A percentile compares a stretch with the other conserved stretches of the same genome.
These are phyloP conservation scores for Tetheella fluctuosa DNA, from an alignment of 2,888 invertebrate genomes.

Conservation along the genomic window DNA sequence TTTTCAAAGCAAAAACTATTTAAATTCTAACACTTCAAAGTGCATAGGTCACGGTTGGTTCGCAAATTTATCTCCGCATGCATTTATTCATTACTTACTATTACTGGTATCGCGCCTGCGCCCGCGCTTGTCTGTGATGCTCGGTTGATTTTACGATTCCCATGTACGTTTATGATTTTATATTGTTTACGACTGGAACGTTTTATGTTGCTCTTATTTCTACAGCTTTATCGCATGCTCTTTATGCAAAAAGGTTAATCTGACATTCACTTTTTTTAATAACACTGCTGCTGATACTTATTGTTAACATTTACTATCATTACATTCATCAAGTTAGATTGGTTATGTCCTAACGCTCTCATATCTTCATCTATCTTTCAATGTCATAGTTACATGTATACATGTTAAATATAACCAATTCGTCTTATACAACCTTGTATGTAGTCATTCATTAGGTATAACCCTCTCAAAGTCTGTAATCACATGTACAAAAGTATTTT, in stretches of 20 bases:
- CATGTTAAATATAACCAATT: too few relatives aligned
- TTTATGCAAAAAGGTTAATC: neutral
- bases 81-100: slow-evolving; percentile 8
- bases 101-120: slow-evolving; percentile 13
- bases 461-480: too few relatives aligned
- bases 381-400: too few relatives aligned
- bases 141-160: slow-evolving; percentile 17
- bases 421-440: too few relatives aligned
- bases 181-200: slow-evolving; percentile 24
- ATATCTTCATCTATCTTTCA: too few relatives aligned
- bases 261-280: neutral
- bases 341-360: too few relatives aligned
- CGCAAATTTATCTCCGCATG: slow-evolving; percentile 20
- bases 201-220: slow-evolving; percentile 22
- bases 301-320: too few relatives aligned
- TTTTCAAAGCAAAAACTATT: neutral
- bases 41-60: slow-evolving; percentile 24
- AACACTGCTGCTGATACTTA: neutral
- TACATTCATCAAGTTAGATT: too few relatives aligned
- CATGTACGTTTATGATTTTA: slow-evolving; percentile 23
- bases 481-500: neutral
- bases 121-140: slow-evolving; percentile 21
- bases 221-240: neutral
- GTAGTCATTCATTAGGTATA: too few relatives aligned
- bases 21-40: neutral